A percentile compares a stretch with the other conserved stretches of the same genome.
Conservation (phyloP, 2,797 vertebrate species). For the Poeciliopsis infans region DNA sequence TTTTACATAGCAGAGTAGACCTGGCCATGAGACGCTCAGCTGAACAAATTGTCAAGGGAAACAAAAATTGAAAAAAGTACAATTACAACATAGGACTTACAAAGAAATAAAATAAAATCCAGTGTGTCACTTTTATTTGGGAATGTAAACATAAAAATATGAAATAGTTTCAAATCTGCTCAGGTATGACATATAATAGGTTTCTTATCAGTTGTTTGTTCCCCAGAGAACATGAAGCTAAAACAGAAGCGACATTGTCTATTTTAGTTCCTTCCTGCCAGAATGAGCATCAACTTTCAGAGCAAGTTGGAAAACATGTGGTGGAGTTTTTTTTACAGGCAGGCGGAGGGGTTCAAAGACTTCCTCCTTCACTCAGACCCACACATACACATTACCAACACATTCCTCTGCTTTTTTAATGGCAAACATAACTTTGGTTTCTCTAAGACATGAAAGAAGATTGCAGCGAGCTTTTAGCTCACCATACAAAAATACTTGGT, state of each 20-base stretch:
- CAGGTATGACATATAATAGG: conserved; percentile 42
- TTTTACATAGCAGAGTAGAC: conserved; percentile 45
- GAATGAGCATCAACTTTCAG: conserved; percentile 79
- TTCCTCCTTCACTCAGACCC: conserved; percentile 56
- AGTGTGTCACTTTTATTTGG: conserved; percentile 81
- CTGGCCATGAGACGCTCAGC: conserved; percentile 49
- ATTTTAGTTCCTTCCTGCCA: conserved; percentile 57
- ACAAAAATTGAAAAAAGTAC: conserved; percentile 16
- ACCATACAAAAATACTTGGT: conserved; percentile 80
- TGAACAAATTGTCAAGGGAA: conserved; percentile 51
- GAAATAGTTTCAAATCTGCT: conserved; percentile 52
- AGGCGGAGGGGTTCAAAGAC: conserved; percentile 62
- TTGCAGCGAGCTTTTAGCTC: conserved; percentile 72
- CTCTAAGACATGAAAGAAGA: conserved; percentile 75
- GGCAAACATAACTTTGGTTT: conserved; percentile 88
- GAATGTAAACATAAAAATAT: conserved; percentile 83
- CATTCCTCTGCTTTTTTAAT: conserved; percentile 81
- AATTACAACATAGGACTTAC: conserved; percentile 51
- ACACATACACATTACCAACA: conserved; percentile 72
- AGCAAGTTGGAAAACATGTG: conserved; percentile 76
- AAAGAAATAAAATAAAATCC: conserved; percentile 70
- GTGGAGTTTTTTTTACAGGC: conserved; percentile 59
- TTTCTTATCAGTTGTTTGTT: conserved; percentile 64
- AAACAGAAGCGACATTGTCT: conserved; percentile 83
- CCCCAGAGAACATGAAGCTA: conserved; percentile 70